A percentile compares a stretch with the other conserved stretches of the same genome.
Evolutionary conservation across 2,888 invertebrate species (phyloP).

Genomic region (Galerucella pusilla): DNA sequence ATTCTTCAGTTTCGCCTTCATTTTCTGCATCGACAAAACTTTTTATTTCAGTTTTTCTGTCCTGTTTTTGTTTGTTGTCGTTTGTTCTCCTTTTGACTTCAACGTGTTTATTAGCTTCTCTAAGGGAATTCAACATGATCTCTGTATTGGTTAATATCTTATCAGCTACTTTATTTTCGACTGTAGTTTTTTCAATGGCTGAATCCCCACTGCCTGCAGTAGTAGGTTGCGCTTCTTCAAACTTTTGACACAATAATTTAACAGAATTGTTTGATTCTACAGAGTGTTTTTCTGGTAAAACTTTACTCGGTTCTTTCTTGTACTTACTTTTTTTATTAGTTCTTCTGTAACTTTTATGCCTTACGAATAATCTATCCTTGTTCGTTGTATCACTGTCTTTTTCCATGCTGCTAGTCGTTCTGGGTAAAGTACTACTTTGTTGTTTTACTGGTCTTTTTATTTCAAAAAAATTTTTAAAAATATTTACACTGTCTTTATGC

Average conservation of each 20-base stretch:
- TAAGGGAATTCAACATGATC: background rate
- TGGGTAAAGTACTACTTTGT: constrained; percentile 26
- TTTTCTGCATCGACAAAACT: constrained; percentile 48
- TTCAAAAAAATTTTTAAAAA: constrained; percentile 36
- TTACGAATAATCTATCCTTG: constrained; percentile 30
- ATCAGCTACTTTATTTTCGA: background rate
- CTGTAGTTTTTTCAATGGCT: background rate
- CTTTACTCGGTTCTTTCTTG: constrained; percentile 19
- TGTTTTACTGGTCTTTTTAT: constrained; percentile 38
- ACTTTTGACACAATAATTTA: constrained; percentile 26
- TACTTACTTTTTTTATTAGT: constrained; percentile 30
- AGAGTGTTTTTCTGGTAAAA: background rate
- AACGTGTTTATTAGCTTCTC: constrained; percentile 14
- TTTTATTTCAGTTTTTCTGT: constrained; percentile 33
- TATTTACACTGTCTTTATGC: constrained; percentile 10
- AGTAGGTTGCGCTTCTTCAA: background rate
- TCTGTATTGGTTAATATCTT: background rate
- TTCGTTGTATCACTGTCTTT: constrained; percentile 19
- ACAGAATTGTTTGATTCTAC: constrained; percentile 11
- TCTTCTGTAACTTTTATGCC: constrained; percentile 20
- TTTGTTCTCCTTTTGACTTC: constrained; percentile 24
- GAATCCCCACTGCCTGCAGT: background rate
- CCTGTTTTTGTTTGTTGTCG: constrained; percentile 17
- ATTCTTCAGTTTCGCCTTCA: constrained; percentile 47
- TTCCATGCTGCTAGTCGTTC: constrained; percentile 18